Conservation (phyloP, 2,113 vertebrate genomes). For the Natator depressus region DNA sequence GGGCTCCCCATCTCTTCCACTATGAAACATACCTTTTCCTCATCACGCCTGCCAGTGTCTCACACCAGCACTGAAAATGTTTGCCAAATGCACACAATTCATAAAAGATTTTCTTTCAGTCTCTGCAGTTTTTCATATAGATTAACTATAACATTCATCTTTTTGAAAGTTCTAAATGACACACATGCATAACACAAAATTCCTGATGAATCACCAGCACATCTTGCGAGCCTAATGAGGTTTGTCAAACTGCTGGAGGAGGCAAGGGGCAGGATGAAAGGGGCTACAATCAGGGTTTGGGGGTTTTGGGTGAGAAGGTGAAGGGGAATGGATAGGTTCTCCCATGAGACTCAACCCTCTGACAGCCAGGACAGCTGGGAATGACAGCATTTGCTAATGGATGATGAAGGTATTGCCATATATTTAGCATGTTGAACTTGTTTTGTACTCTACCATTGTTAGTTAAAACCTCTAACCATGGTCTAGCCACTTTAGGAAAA, state of each 20-base stretch:
- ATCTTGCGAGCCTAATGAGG: accelerated
- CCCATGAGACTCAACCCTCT: not conserved
- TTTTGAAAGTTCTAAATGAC: not conserved
- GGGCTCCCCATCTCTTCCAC: not conserved
- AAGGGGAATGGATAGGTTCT: accelerated
- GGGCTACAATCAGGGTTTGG: not conserved
- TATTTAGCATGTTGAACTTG: no score
- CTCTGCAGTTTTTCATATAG: not conserved
- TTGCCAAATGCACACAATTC: accelerated
- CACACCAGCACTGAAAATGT: not conserved
- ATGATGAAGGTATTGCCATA: no score
- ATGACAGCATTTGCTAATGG: no score
- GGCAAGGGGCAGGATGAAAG: not conserved
- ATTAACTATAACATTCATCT: not conserved
- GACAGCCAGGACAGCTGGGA: no score
- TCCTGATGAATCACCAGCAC: not conserved
- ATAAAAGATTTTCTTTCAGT: not conserved
- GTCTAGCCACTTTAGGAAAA: not conserved
- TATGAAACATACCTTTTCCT: not conserved
- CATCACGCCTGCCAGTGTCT: not conserved
- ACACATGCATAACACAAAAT: not conserved
- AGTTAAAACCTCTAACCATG: no score
- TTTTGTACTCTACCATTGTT: no score
- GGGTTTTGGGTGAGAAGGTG: not conserved
- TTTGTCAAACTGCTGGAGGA: not conserved